Evolutionary conservation across 2,113 vertebrate genomes (phyloP).

Genomic region (pig (Sus scrofa)): DNA sequence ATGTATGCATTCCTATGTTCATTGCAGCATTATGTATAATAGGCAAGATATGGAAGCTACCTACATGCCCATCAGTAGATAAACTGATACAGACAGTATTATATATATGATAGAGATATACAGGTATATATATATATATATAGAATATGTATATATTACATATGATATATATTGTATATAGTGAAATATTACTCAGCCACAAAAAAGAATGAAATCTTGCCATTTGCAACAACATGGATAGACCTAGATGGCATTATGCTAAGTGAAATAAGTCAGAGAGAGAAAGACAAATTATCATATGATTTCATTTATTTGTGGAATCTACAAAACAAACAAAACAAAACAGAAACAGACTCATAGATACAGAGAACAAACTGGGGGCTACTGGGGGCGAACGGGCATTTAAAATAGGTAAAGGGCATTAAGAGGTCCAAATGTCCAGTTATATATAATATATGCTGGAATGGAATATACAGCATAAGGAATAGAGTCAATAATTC

Average conservation of each 20-base stretch:
- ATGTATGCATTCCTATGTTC: neutral
- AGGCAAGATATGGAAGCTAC: neutral
- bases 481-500: neutral
- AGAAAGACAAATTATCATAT: neutral
- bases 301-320: neutral
- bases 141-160: no score
- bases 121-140: no score
- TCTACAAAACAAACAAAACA: neutral
- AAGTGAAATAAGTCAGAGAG: neutral
- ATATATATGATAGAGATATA: neutral
- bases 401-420: neutral
- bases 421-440: neutral
- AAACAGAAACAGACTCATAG: neutral
- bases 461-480: neutral
- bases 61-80: neutral
- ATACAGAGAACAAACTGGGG: neutral
- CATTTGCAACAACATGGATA: neutral
- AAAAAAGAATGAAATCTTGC: neutral
- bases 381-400: no score
- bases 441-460: neutral
- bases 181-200: neutral
- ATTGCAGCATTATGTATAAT: neutral
- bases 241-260: neutral
- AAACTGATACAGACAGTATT: neutral
- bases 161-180: neutral